phyloP scores from a whole-genome alignment of 1,140 invertebrate genomes.

The Eumaeus atala region DNA sequence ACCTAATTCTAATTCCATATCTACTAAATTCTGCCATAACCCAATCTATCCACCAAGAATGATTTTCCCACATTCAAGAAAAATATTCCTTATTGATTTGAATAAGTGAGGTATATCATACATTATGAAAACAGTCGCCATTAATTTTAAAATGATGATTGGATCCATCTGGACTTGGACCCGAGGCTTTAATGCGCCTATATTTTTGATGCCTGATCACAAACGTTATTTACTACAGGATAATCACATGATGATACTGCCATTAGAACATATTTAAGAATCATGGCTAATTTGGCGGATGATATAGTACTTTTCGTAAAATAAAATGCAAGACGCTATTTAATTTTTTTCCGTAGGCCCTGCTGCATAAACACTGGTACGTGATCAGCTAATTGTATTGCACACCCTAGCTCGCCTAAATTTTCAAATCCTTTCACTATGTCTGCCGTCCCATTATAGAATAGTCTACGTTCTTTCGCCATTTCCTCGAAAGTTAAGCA shows the following conservation, averaged over 20 bases:
- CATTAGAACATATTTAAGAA: conserved; percentile 21
- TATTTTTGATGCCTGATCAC: conserved; percentile 28
- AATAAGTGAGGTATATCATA: conserved; percentile 20
- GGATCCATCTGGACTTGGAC: conserved; percentile 6
- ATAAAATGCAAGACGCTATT: conserved; percentile 19
- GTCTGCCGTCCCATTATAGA: conserved; percentile 11
- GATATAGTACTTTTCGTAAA: conserved; percentile 18
- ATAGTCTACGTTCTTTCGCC: conserved; percentile 15
- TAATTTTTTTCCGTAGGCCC: conserved; percentile 15
- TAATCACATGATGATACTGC: conserved; percentile 13
- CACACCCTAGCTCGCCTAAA: conserved; percentile 12
- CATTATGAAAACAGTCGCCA: conserved; percentile 16
- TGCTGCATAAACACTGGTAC: conserved; percentile 10
- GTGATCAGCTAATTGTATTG: conserved; percentile 15
- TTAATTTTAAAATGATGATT: conserved; percentile 11
- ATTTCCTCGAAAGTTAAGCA: conserved; percentile 18
- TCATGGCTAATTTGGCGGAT: conserved; percentile 13
- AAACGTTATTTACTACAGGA: conserved; percentile 21
- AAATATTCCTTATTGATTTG: conserved; percentile 20
- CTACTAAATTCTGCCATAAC: background rate
- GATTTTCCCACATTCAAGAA: conserved; percentile 9
- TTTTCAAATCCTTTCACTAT: conserved; percentile 14
- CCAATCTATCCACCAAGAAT: background rate
- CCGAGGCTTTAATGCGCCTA: conserved; percentile 24
- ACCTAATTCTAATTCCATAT: no score